Conservation (phyloP, 2,113 vertebrate species). For the Hystrix cristata region DNA sequence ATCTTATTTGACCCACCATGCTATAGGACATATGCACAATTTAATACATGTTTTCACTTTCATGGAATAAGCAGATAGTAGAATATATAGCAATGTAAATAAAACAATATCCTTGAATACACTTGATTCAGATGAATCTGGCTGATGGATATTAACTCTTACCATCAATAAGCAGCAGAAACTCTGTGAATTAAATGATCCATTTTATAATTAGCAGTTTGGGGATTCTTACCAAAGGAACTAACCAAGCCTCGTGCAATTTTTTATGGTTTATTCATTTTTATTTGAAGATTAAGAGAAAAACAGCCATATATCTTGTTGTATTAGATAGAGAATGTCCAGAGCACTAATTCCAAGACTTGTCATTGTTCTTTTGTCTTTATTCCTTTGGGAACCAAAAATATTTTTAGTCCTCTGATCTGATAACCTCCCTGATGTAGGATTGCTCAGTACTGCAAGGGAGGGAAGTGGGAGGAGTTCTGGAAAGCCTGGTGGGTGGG, state of each 20-base stretch:
- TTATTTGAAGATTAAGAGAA: constrained; percentile 29
- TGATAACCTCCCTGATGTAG: constrained; percentile 32
- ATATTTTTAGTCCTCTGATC: constrained; percentile 73
- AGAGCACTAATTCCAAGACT: neutral
- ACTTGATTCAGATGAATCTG: neutral
- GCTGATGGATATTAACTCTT: constrained; percentile 14
- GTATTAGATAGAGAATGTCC: neutral
- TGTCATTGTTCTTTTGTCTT: constrained; percentile 7
- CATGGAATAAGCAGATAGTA: neutral
- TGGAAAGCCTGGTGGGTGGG: constrained; percentile 26
- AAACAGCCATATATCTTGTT: neutral
- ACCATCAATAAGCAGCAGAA: neutral
- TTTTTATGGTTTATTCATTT: constrained; percentile 1
- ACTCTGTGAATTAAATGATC: neutral
- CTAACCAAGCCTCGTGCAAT: neutral
- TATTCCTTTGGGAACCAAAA: constrained; percentile 52
- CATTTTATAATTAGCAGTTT: neutral
- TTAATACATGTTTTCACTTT: neutral
- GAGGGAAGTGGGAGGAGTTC: constrained; percentile 59
- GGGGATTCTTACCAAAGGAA: neutral
- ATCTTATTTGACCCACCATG: neutral
- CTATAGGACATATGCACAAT: neutral
- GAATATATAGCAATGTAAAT: neutral
- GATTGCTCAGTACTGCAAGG: constrained; percentile 36
- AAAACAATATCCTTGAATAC: neutral